Evolutionary conservation across 2,888 invertebrate genomes (phyloP).

Genomic region (Dascillus cervinus): DNA sequence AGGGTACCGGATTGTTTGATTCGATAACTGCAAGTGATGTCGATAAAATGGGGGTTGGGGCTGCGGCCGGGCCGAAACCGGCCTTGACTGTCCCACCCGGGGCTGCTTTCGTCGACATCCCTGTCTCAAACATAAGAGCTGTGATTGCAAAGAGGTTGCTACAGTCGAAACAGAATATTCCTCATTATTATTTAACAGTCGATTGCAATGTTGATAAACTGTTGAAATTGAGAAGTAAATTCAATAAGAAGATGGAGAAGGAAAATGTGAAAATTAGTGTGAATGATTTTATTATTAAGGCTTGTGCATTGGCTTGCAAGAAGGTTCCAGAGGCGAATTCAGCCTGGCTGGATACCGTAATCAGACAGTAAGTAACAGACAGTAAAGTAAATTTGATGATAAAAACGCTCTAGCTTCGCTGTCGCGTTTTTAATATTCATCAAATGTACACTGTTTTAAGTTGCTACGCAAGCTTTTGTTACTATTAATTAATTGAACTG

Average conservation of each 20-base stretch:
- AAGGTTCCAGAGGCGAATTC: slow-evolving; percentile 92
- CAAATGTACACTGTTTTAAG: too few relatives aligned
- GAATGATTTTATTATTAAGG: slow-evolving; percentile 95
- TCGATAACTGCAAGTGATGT: slow-evolving; percentile 79
- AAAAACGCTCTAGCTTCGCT: too few relatives aligned
- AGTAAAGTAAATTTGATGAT: too few relatives aligned
- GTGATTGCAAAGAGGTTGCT: slow-evolving; percentile 84
- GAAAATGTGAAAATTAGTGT: slow-evolving; percentile 81
- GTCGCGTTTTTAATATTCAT: too few relatives aligned
- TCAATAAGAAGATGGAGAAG: slow-evolving; percentile 75
- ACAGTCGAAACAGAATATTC: slow-evolving; percentile 87
- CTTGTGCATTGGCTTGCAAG: slow-evolving; percentile 78
- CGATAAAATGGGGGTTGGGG: slow-evolving; percentile 23
- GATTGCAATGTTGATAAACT: slow-evolving; percentile 80
- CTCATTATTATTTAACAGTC: slow-evolving; percentile 90
- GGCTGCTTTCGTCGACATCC: slow-evolving; percentile 59
- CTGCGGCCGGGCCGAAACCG: slow-evolving; percentile 30
- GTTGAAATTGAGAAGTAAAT: slow-evolving; percentile 63
- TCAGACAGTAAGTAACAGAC: slow-evolving; percentile 80
- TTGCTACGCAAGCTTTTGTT: neutral
- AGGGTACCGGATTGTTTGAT: slow-evolving; percentile 63
- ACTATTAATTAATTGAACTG: neutral
- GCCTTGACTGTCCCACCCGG: slow-evolving; percentile 31
- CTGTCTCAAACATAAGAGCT: slow-evolving; percentile 73
- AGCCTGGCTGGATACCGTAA: slow-evolving; percentile 88